Evolutionary conservation across 2,113 vertebrate species (phyloP).

Genomic region (Ascaphus truei): DNA sequence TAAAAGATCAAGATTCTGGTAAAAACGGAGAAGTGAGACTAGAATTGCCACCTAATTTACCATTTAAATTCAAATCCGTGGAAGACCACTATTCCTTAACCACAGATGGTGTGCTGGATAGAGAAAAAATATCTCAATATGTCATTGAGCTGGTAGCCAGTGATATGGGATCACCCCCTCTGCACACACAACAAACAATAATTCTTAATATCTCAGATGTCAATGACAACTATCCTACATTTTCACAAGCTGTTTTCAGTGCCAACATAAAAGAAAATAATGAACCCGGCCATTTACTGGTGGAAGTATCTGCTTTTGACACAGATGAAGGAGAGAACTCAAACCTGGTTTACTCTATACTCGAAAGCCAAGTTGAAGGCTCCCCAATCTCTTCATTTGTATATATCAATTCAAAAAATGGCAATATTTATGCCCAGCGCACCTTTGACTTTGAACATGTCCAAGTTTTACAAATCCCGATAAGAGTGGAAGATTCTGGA

Average conservation of each 20-base stretch:
- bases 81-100: slow-evolving; percentile 85
- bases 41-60: slow-evolving; percentile 56
- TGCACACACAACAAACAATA: slow-evolving; percentile 59
- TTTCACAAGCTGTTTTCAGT: slow-evolving; percentile 61
- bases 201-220: slow-evolving; percentile 75
- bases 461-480: slow-evolving; percentile 59
- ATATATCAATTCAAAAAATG: slow-evolving; percentile 70
- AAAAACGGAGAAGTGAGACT: slow-evolving; percentile 67
- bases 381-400: slow-evolving; percentile 66
- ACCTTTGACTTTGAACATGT: slow-evolving; percentile 69
- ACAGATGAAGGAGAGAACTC: slow-evolving; percentile 66
- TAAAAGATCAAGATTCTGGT: slow-evolving; percentile 73
- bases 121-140: slow-evolving; percentile 63
- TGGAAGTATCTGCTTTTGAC: slow-evolving; percentile 70
- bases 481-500: slow-evolving; percentile 59
- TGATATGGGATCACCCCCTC: slow-evolving; percentile 69
- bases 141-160: slow-evolving; percentile 60
- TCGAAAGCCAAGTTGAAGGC: slow-evolving; percentile 58
- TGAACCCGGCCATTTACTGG: slow-evolving; percentile 69
- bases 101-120: slow-evolving; percentile 66
- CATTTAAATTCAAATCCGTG: slow-evolving; percentile 76
- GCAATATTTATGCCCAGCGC: slow-evolving; percentile 66
- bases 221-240: slow-evolving; percentile 76
- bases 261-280: slow-evolving; percentile 71
- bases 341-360: slow-evolving; percentile 64